Evolutionary conservation across 2,888 invertebrate genomes (phyloP), one percentile per base, ranked within the genome.

Genomic region (Synergus gifuensis): DNA sequence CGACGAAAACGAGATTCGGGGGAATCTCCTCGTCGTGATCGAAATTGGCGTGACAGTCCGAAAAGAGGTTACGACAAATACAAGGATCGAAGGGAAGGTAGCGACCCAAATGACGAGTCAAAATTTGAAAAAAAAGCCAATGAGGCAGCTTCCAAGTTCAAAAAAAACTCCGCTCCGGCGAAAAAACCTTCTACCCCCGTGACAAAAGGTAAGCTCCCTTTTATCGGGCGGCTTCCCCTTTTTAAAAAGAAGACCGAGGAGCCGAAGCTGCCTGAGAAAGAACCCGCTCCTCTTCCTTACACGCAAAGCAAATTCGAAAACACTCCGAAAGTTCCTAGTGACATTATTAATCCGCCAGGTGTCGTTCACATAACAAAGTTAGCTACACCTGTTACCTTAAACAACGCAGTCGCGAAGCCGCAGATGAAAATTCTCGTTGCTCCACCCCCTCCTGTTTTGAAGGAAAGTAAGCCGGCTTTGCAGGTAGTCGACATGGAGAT

Each of bases 191-290:
- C 87, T 2, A 81, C 90, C 9, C 86, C 82, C 4, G 90, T 91
- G 76, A 85, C 85, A 0, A 94, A 95, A 83, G 95, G 95, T 82
- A 97, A 96, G 90, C 93, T 97, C 89, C 97, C 97, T 0, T 97
- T 97, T 86, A 97, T 97, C 84, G 97, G 97, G 84, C 95, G 97
- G 90, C 96, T 97, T 95, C 97, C 97, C 0, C 94, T 97, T 14
- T 96, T 96, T 88, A 96, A 96, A 88, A 94, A 93, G 89, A 86
- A 94, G 92, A 82, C 93, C 89, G 84, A 93, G 86, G 88, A 93
- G 88, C 89, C 90, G 7, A 91, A 90, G 76, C 62, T 87, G 60
- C 88, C 90, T 62, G 94, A 93, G 36, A 94, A 94, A 81, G 94
- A 94, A 77, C 93, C 93, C 44, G 87, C 93, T 0, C 90, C 92